Conservation (phyloP, 2,797 vertebrate species). For the Monodelphis domestica region DNA sequence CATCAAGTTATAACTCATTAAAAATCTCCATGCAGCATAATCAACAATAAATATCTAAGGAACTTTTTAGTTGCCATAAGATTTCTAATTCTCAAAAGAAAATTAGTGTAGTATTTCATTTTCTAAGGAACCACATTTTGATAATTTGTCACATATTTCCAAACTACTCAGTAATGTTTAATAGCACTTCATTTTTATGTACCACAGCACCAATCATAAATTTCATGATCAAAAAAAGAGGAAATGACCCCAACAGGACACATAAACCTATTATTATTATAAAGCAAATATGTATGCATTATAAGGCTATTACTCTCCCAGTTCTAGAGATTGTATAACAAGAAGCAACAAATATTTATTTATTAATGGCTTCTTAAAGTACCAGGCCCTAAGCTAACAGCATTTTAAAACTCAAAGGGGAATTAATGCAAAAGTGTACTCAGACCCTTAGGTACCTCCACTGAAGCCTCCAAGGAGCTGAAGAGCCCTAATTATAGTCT, state of each 20-base stretch:
- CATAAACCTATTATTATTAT: constrained; percentile 7
- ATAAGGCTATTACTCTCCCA: neutral
- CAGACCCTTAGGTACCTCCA: neutral
- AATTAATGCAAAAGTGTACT: neutral
- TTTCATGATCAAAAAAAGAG: too few species aligned
- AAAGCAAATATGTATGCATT: neutral
- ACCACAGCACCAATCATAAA: neutral
- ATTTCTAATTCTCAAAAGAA: constrained; percentile 4
- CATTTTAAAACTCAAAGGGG: neutral
- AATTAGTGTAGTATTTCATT: neutral
- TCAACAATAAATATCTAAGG: constrained; percentile 15
- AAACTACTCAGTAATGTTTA: neutral
- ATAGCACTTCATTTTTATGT: neutral
- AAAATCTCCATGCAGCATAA: constrained; percentile 7
- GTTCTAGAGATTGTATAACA: neutral
- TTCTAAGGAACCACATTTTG: neutral
- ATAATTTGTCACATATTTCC: neutral
- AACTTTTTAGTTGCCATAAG: constrained; percentile 21
- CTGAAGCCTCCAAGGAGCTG: neutral
- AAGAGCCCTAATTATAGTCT: neutral
- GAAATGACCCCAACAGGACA: neutral
- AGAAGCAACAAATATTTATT: neutral
- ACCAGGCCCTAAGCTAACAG: neutral
- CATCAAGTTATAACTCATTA: neutral
- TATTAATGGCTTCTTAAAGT: neutral